Percentiles rank a stretch among this genome's conserved stretches.
Evolutionary conservation across 2,797 vertebrate species (phyloP).

Genomic region (Chrysocyon brachyurus): DNA sequence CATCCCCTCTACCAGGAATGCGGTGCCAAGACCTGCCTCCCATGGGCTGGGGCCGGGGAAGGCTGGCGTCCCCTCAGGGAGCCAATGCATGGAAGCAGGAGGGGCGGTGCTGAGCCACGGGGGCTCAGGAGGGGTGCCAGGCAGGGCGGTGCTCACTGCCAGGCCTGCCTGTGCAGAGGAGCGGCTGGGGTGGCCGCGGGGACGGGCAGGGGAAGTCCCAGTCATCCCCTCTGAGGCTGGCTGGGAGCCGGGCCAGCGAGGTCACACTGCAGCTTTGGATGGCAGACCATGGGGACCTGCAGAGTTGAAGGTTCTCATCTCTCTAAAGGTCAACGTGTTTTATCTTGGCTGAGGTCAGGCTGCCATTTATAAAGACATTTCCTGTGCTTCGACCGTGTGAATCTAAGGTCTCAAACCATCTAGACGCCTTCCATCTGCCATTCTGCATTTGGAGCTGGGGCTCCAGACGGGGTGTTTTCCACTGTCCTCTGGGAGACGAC

Average conservation of each 20-base stretch:
- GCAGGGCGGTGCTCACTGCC: background rate
- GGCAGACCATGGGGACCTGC: fast-evolving
- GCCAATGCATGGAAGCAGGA: background rate
- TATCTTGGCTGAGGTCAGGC: background rate
- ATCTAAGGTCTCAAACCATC: background rate
- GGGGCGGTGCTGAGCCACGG: fast-evolving
- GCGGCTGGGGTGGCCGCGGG: fast-evolving
- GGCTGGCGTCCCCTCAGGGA: too few species aligned
- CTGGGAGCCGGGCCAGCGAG: background rate
- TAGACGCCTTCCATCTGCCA: background rate
- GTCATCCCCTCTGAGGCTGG: background rate
- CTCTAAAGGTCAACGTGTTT: background rate
- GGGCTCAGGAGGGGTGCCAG: background rate
- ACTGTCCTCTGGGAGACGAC: background rate
- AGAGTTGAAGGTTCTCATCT: background rate
- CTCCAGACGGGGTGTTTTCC: background rate
- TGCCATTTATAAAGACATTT: background rate
- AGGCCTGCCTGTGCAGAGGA: background rate
- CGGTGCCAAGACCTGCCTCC: background rate
- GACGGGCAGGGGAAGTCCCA: fast-evolving
- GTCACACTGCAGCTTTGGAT: background rate
- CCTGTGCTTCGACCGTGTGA: background rate
- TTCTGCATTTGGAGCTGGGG: fast-evolving
- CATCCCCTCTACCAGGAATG: background rate
- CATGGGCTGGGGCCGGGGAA: background rate